Conservation (phyloP, 2,888 invertebrate genomes). For the Danaus chrysippus region DNA sequence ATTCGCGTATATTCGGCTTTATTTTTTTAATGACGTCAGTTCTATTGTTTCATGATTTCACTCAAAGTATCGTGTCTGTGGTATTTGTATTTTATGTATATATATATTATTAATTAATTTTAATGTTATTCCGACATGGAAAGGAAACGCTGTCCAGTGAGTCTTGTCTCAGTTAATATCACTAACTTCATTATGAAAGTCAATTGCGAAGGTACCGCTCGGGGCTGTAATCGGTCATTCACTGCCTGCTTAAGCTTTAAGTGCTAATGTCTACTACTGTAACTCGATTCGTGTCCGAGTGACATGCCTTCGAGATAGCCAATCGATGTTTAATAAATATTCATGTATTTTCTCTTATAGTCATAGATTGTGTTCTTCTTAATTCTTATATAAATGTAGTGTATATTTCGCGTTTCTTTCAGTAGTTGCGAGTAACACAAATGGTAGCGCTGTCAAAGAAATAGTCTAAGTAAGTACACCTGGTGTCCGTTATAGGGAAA, state of each 20-base stretch:
- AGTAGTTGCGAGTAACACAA: conserved; percentile 39
- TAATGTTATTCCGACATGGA: too few relatives aligned
- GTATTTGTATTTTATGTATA: too few relatives aligned
- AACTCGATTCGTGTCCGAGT: conserved; percentile 16
- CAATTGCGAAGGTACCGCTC: conserved; percentile 34
- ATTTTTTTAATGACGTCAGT: too few relatives aligned
- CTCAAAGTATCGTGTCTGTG: too few relatives aligned
- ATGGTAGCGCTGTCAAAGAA: conserved; percentile 42
- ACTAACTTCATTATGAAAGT: conserved; percentile 33
- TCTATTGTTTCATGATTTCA: too few relatives aligned
- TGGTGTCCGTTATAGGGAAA: conserved; percentile 53
- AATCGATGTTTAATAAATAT: too few relatives aligned
- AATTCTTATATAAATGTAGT: conserved; percentile 13
- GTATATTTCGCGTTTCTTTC: conserved; percentile 22
- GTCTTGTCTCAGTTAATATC: conserved; percentile 7
- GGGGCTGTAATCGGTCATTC: conserved; percentile 41
- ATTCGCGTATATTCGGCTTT: too few relatives aligned
- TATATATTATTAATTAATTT: too few relatives aligned
- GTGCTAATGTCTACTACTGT: conserved; percentile 30
- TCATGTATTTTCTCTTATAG: neutral
- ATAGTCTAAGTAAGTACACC: conserved; percentile 46
- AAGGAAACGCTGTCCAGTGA: too few relatives aligned
- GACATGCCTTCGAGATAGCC: conserved; percentile 10
- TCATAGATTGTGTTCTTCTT: conserved; percentile 5
- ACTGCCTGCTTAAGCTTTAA: conserved; percentile 35